A percentile compares a stretch with the other conserved stretches of the same genome.
Evolutionary conservation across 1,140 invertebrate species (phyloP).

Genomic region (Heliothis virescens): DNA sequence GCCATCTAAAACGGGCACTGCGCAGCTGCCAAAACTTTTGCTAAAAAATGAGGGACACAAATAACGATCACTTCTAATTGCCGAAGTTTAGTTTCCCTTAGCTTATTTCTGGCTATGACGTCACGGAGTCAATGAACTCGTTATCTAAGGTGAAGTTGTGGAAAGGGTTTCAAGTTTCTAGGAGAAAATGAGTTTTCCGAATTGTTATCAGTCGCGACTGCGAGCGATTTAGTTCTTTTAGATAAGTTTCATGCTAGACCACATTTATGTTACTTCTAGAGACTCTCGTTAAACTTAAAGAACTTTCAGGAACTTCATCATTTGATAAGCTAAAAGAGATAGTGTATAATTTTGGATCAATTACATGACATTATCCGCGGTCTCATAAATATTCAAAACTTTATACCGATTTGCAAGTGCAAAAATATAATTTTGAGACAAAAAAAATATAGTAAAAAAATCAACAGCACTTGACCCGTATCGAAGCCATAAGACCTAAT

Average conservation of each 20-base stretch:
- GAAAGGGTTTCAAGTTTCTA: constrained; percentile 2
- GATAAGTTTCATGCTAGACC: too few species aligned
- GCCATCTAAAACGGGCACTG: constrained; percentile 28
- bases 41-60: constrained; percentile 37
- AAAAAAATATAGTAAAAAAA: background rate
- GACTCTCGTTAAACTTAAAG: too few species aligned
- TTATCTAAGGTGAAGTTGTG: constrained; percentile 13
- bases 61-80: constrained; percentile 36
- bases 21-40: constrained; percentile 35
- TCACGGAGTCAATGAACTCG: constrained; percentile 31
- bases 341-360: too few species aligned
- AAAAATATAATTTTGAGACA: too few species aligned
- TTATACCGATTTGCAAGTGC: too few species aligned
- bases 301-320: too few species aligned
- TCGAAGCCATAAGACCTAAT: background rate
- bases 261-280: too few species aligned
- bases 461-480: background rate
- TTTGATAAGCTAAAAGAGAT: background rate
- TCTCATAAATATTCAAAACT: too few species aligned
- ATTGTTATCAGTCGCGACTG: background rate
- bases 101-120: constrained; percentile 38
- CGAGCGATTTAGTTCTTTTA: too few species aligned
- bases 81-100: constrained; percentile 25
- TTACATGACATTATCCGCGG: too few species aligned
- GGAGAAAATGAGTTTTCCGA: background rate